Percentiles rank a stretch among this genome's conserved stretches.
phyloP scores from a whole-genome alignment of 1,140 invertebrate species.

The Trichonephila clavata region DNA sequence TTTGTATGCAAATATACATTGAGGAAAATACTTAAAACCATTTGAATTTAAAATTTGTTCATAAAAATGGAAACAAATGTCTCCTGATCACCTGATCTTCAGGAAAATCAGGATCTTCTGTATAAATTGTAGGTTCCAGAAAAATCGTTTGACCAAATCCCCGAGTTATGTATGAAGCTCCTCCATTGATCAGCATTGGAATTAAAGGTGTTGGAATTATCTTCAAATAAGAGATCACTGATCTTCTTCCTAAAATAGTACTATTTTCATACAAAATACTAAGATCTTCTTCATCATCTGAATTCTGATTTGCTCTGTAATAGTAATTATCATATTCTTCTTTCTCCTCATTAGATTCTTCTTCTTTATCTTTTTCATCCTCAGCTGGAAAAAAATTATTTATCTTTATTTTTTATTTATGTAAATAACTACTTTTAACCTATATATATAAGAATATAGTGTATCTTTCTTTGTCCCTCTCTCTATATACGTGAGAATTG shows the following conservation, averaged over 20 bases:
- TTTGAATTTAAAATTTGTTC: background rate
- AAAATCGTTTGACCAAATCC: slow-evolving; percentile 61
- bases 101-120: slow-evolving; percentile 69
- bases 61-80: background rate
- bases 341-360: background rate
- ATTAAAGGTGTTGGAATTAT: slow-evolving; percentile 68
- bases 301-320: background rate
- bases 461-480: too few species aligned
- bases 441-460: background rate
- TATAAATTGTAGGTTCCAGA: slow-evolving; percentile 59
- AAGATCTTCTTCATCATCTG: slow-evolving; percentile 32
- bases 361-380: background rate
- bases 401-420: background rate
- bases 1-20: too few species aligned
- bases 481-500: too few species aligned
- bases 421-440: background rate
- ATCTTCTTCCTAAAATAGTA: slow-evolving; percentile 32
- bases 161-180: slow-evolving; percentile 64
- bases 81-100: slow-evolving; percentile 30
- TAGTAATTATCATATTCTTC: slow-evolving; percentile 53
- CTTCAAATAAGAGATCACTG: slow-evolving; percentile 53
- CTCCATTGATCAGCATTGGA: slow-evolving; percentile 62
- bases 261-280: slow-evolving; percentile 38
- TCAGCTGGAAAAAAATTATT: background rate
- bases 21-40: too few species aligned